phyloP scores from a whole-genome alignment of 1,140 invertebrate species.

The Procambarus clarkii region DNA sequence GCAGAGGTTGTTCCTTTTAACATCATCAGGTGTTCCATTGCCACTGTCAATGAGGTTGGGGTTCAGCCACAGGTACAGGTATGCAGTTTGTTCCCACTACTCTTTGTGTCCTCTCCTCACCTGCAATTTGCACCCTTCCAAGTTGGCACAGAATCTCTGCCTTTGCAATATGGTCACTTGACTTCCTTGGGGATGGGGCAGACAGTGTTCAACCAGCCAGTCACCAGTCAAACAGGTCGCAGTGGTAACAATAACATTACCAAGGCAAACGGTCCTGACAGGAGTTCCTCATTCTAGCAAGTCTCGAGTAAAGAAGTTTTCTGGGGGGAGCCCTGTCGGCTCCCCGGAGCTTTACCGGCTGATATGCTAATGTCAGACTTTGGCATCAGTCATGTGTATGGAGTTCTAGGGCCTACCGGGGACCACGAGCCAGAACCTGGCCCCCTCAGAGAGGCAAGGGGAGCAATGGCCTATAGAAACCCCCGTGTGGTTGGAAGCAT shows the following conservation, averaged over 20 bases:
- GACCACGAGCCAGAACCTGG: too few species aligned
- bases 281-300: conserved; percentile 51
- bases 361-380: too few species aligned
- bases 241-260: conserved; percentile 63
- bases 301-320: conserved; percentile 68
- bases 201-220: conserved; percentile 53
- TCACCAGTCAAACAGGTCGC: conserved; percentile 62
- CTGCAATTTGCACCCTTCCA: conserved; percentile 68
- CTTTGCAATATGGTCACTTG: conserved; percentile 63
- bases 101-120: conserved; percentile 62
- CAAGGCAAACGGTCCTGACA: conserved; percentile 14
- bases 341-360: too few species aligned
- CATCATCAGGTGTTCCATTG: conserved; percentile 47
- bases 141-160: conserved; percentile 61
- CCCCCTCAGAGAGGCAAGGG: too few species aligned
- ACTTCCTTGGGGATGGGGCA: conserved; percentile 49
- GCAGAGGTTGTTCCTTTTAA: conserved; percentile 55
- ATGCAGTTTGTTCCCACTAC: conserved; percentile 67
- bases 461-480: too few species aligned
- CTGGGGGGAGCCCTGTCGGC: too few species aligned
- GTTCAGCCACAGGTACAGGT: conserved; percentile 47
- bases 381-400: too few species aligned
- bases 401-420: too few species aligned
- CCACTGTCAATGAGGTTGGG: conserved; percentile 62
- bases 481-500: too few species aligned